phyloP scores from a whole-genome alignment of 2,888 invertebrate genomes.

The Exephanes ischioxanthus region DNA sequence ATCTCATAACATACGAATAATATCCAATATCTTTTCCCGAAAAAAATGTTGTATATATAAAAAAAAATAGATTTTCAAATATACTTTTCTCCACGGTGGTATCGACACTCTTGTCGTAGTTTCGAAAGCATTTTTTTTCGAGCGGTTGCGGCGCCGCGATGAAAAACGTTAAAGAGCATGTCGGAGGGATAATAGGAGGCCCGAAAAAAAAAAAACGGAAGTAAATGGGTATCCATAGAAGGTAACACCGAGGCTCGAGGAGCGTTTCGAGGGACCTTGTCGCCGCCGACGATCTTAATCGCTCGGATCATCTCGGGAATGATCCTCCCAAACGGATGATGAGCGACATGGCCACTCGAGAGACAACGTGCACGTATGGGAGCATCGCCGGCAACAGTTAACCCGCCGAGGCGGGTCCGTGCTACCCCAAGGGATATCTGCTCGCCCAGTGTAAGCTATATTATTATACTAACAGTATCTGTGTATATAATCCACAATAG shows the following conservation, averaged over 20 bases:
- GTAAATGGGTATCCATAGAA: conserved; percentile 66
- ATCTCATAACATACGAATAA: too few relatives aligned
- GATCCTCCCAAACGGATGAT: conserved; percentile 81
- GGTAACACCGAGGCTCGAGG: conserved; percentile 5
- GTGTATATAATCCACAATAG: conserved; percentile 2
- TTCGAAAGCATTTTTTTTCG: too few relatives aligned
- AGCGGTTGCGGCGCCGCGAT: too few relatives aligned
- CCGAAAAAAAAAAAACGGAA: conserved; percentile 36
- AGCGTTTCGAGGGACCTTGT: conserved; percentile 72
- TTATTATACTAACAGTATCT: neutral
- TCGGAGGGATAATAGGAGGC: neutral
- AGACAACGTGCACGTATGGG: conserved; percentile 24
- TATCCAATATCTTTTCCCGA: too few relatives aligned
- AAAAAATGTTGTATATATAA: too few relatives aligned
- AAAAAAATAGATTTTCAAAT: too few relatives aligned
- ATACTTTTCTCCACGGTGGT: too few relatives aligned
- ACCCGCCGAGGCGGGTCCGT: neutral
- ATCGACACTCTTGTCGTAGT: too few relatives aligned
- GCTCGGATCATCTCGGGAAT: conserved; percentile 77
- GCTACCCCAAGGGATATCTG: conserved; percentile 1
- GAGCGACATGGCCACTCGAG: conserved; percentile 77
- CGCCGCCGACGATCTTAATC: conserved; percentile 80
- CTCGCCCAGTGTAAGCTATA: neutral
- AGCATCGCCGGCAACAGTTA: neutral
- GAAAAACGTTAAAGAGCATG: neutral